phyloP scores from a whole-genome alignment of 2,113 vertebrate species.

The Corythoichthys haematopterus region DNA sequence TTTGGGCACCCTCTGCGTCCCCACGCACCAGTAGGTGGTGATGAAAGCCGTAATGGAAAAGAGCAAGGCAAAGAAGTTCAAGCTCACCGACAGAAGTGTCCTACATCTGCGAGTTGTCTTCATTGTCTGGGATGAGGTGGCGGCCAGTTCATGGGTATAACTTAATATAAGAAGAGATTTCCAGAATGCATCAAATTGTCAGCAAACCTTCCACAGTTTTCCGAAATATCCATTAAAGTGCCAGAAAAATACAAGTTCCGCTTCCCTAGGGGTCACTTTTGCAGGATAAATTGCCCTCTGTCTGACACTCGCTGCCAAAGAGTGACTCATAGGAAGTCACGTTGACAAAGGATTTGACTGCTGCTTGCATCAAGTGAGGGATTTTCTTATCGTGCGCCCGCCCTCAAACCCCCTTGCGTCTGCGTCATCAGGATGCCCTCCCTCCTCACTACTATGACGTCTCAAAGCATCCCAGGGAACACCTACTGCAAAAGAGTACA shows the following conservation, averaged over 20 bases:
- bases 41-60: slow-evolving; percentile 83
- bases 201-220: background rate
- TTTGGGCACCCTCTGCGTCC: slow-evolving; percentile 80
- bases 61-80: slow-evolving; percentile 73
- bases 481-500: too few relatives aligned
- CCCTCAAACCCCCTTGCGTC: background rate
- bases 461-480: background rate
- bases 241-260: background rate
- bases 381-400: slow-evolving; percentile 30
- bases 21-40: slow-evolving; percentile 91
- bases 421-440: background rate
- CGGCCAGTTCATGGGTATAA: slow-evolving; percentile 41
- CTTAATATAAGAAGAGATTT: slow-evolving; percentile 2
- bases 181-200: slow-evolving; percentile 8
- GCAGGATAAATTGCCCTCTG: background rate
- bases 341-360: slow-evolving; percentile 57
- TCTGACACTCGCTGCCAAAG: slow-evolving; percentile 11
- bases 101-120: slow-evolving; percentile 84
- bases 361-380: slow-evolving; percentile 23
- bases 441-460: background rate
- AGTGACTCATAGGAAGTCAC: slow-evolving; percentile 41
- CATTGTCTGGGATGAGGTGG: slow-evolving; percentile 71
- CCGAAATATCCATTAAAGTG: background rate
- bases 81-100: slow-evolving; percentile 81
- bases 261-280: slow-evolving; percentile 7